These are phyloP conservation scores for Dicrostonyx torquatus DNA, from an alignment of 2,797 vertebrate species.

Conservation along the genomic window DNA sequence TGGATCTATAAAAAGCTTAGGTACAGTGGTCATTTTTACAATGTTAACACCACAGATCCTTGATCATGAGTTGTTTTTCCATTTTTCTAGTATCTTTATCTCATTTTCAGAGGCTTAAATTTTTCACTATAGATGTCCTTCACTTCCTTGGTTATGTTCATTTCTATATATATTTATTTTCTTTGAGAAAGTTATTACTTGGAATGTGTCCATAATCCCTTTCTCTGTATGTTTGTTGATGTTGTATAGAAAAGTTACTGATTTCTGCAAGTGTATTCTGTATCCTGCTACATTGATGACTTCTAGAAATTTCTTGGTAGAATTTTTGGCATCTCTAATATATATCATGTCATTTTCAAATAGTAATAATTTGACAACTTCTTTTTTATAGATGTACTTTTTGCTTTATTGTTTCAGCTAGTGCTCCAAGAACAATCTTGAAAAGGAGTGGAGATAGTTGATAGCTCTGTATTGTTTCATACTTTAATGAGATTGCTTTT, in stretches of 20 bases:
- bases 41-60: not conserved
- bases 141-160: not conserved
- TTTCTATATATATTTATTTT: not conserved
- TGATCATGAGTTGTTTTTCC: not conserved
- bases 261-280: not conserved
- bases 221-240: not conserved
- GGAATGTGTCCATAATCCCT: not conserved
- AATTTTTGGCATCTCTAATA: not conserved
- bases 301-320: not conserved
- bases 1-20: not conserved
- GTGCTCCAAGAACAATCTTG: not conserved
- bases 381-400: not conserved
- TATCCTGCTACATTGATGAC: not conserved
- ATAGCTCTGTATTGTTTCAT: not conserved
- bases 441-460: not conserved
- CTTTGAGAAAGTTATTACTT: not conserved
- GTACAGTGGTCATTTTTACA: not conserved
- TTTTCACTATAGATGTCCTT: not conserved
- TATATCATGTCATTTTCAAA: not conserved
- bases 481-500: not conserved
- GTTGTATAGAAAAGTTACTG: not conserved
- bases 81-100: not conserved
- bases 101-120: not conserved
- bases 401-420: not conserved
- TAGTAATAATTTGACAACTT: not conserved